These are phyloP conservation scores for Huso huso DNA, from an alignment of 2,797 vertebrate species.

Conservation along the genomic window DNA sequence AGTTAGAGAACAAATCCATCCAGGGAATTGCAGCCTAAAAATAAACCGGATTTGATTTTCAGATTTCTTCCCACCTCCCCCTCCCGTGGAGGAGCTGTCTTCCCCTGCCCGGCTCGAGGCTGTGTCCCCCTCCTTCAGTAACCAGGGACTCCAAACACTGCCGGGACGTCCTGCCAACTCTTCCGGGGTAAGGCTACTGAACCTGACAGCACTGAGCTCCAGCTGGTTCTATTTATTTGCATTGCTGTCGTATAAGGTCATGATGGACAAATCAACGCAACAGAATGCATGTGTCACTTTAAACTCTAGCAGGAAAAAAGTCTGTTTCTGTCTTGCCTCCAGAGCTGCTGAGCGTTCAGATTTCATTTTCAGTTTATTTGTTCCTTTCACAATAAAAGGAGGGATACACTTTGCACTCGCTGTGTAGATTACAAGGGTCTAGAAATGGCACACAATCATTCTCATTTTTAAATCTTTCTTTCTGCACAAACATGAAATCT, in stretches of 20 bases:
- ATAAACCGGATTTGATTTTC: background rate
- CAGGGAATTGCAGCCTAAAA: too few relatives aligned
- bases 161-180: constrained; percentile 4
- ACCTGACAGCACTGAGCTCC: background rate
- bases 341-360: background rate
- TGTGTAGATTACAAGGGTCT: too few relatives aligned
- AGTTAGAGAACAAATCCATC: too few relatives aligned
- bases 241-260: too few relatives aligned
- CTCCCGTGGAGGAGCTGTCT: background rate
- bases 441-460: too few relatives aligned
- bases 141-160: constrained; percentile 38
- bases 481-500: too few relatives aligned
- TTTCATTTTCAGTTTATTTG: too few relatives aligned
- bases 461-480: too few relatives aligned
- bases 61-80: constrained; percentile 16
- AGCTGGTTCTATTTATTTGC: too few relatives aligned
- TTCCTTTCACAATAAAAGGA: too few relatives aligned
- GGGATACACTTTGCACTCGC: too few relatives aligned
- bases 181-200: constrained; percentile 34
- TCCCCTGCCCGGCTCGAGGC: constrained; percentile 3
- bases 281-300: background rate
- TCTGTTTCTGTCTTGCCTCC: background rate
- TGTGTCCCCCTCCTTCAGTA: accelerated
- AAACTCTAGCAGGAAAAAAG: background rate
- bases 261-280: too few relatives aligned